Percentiles rank a stretch among this genome's conserved stretches.
Evolutionary conservation across 2,797 vertebrate species (phyloP).

Genomic region (Hemitrygon akajei): DNA sequence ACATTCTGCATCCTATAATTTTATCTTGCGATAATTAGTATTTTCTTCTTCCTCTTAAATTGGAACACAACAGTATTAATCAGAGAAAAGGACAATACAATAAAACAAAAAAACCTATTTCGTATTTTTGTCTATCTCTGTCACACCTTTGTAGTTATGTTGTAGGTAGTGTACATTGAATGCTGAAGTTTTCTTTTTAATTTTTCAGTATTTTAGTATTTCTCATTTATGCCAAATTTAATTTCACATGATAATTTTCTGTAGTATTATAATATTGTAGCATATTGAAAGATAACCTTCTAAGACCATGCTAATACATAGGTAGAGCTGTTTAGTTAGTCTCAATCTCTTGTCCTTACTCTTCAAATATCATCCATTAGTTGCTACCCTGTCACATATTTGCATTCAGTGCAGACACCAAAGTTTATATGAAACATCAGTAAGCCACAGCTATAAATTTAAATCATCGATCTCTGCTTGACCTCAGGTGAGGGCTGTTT

Average conservation of each 20-base stretch:
- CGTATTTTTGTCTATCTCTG: too few species aligned
- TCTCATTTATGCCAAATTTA: neutral
- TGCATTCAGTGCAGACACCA: neutral
- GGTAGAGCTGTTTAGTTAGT: neutral
- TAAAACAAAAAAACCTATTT: neutral
- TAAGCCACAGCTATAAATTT: neutral
- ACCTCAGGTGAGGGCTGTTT: neutral
- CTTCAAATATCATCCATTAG: neutral
- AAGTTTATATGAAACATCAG: neutral
- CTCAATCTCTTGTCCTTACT: neutral
- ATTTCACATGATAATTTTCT: neutral
- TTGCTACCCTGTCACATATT: neutral
- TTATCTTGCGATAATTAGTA: neutral
- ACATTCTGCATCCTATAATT: slow-evolving; percentile 29
- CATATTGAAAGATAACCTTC: neutral
- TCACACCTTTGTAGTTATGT: neutral
- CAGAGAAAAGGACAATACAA: neutral
- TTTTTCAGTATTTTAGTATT: neutral
- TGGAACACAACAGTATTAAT: neutral
- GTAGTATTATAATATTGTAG: neutral
- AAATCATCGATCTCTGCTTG: neutral
- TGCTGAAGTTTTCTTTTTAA: neutral
- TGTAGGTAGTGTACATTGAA: neutral
- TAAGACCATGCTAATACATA: neutral
- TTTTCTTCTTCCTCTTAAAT: slow-evolving; percentile 6